Percentiles rank a stretch among this genome's conserved stretches.
These are phyloP conservation scores for Anoncus sp. DNA, from an alignment of 2,888 invertebrate genomes.

Conservation along the genomic window DNA sequence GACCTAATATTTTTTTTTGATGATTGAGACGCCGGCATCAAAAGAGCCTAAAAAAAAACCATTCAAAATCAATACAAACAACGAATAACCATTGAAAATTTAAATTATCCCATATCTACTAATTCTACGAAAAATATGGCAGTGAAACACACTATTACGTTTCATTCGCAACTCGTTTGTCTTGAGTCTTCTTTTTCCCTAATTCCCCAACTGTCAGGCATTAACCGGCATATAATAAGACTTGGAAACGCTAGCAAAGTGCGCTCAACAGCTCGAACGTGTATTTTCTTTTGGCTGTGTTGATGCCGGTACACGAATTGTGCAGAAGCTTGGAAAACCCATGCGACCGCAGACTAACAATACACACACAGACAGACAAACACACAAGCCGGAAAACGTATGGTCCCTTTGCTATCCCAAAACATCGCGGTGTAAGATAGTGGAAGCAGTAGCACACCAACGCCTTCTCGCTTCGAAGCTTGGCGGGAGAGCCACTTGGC, in stretches of 20 bases:
- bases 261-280: constrained; percentile 16
- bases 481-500: constrained; percentile 73
- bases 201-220: constrained; percentile 3
- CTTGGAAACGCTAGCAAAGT: constrained; percentile 28
- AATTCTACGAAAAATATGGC: too few species aligned
- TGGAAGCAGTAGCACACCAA: constrained; percentile 70
- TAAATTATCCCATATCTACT: too few species aligned
- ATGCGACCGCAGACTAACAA: constrained; percentile 75
- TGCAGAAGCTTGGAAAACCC: constrained; percentile 66
- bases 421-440: constrained; percentile 71
- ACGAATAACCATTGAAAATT: too few species aligned
- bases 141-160: neutral
- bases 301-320: constrained; percentile 32
- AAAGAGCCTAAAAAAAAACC: too few species aligned
- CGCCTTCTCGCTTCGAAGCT: constrained; percentile 73
- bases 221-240: constrained; percentile 20
- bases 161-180: constrained; percentile 64
- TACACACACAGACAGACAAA: too few species aligned
- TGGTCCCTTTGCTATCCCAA: constrained; percentile 3
- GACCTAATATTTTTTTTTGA: too few species aligned
- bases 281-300: constrained; percentile 21
- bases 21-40: too few species aligned
- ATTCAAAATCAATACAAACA: too few species aligned
- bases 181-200: neutral
- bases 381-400: neutral